Evolutionary conservation across 2,113 vertebrate species (phyloP).

Genomic region (Alces alces): DNA sequence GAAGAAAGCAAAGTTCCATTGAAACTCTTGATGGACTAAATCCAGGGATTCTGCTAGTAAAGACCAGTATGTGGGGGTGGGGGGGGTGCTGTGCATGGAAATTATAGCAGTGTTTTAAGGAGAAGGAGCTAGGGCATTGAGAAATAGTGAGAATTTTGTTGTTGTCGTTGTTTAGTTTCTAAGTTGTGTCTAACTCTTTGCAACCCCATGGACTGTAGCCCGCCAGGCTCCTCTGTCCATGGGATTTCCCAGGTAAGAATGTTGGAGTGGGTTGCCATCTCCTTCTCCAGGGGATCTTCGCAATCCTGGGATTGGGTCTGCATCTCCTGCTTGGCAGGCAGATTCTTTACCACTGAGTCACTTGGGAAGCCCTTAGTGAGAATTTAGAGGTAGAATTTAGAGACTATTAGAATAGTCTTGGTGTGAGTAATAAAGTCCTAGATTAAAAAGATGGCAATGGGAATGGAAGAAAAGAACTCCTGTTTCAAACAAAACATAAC

Average conservation of each 20-base stretch:
- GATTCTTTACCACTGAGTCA: neutral
- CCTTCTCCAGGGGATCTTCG: neutral
- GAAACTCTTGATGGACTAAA: neutral
- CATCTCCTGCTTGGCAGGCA: neutral
- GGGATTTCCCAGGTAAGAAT: neutral
- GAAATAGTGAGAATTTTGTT: neutral
- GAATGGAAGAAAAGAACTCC: neutral
- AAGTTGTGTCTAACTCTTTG: neutral
- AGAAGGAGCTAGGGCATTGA: neutral
- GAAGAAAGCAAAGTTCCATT: neutral
- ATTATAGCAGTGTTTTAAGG: neutral
- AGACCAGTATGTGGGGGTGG: neutral
- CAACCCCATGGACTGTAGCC: neutral
- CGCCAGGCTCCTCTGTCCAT: neutral
- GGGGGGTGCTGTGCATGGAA: rapidly evolving
- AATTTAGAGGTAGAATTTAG: neutral
- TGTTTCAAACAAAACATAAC: neutral
- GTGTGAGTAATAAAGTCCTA: neutral
- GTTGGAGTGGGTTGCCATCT: neutral
- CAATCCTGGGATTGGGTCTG: neutral
- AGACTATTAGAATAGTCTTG: neutral
- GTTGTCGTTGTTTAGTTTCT: neutral
- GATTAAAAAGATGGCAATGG: neutral
- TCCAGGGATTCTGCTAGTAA: neutral
- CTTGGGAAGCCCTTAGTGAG: neutral